A percentile compares a stretch with the other conserved stretches of the same genome.
Evolutionary conservation across 2,888 invertebrate genomes (phyloP).

Genomic region (Phymatocera aterrima): DNA sequence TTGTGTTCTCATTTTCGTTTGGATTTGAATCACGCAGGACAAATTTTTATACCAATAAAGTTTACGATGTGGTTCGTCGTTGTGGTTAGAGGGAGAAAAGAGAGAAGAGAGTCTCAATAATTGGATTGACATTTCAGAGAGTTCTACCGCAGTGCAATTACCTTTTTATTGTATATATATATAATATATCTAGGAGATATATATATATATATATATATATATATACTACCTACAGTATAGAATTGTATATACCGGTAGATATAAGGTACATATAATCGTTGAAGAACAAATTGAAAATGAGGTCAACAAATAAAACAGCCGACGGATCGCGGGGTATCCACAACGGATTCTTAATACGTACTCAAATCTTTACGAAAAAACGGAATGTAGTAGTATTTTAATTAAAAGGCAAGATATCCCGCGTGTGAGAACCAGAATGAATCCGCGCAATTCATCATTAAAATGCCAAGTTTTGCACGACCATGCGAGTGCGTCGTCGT

Average conservation of each 20-base stretch:
- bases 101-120: not conserved
- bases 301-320: not conserved
- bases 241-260: not conserved
- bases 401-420: not conserved
- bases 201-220: too few species aligned
- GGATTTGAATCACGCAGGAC: not conserved
- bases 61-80: not conserved
- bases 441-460: not conserved
- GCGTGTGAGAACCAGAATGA: not conserved
- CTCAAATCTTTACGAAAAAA: not conserved
- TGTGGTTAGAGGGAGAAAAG: too few species aligned
- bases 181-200: not conserved
- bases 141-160: not conserved
- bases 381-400: not conserved
- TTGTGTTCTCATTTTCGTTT: not conserved
- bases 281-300: not conserved
- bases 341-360: too few species aligned
- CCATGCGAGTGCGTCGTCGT: not conserved
- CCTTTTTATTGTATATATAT: not conserved
- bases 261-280: not conserved
- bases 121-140: constrained; percentile 3
- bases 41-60: not conserved
- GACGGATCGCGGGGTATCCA: too few species aligned
- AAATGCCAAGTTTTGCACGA: not conserved
- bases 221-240: too few species aligned